Conservation (phyloP, 1,140 invertebrate species). For the Rhyacophila brunnea region DNA sequence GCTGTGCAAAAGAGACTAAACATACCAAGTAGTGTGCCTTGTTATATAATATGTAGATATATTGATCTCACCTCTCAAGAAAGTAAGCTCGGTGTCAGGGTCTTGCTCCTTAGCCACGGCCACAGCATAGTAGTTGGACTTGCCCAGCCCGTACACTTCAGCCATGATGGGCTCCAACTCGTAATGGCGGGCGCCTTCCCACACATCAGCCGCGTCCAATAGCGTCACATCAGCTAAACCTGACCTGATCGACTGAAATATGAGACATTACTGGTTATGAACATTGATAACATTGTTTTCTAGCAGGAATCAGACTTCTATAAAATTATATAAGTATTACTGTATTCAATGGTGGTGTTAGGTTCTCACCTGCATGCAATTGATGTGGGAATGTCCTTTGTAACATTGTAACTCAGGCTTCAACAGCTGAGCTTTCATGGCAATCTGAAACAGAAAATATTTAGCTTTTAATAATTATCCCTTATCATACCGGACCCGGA, state of each 20-base stretch:
- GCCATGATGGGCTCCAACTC: conserved; percentile 84
- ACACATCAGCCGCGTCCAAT: conserved; percentile 91
- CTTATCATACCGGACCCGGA: no score
- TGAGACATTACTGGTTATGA: no score
- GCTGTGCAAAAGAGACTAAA: neutral
- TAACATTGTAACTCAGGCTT: conserved; percentile 88
- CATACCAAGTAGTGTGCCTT: no score
- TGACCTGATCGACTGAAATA: conserved; percentile 59
- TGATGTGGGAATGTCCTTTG: conserved; percentile 78
- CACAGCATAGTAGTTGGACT: conserved; percentile 89
- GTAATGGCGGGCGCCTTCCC: conserved; percentile 81
- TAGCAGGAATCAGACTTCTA: no score
- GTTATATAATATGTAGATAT: neutral
- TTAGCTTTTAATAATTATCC: neutral
- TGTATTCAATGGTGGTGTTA: no score
- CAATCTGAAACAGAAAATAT: conserved; percentile 60
- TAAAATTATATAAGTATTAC: no score
- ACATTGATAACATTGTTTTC: no score
- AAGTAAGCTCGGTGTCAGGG: conserved; percentile 81
- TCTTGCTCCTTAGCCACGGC: conserved; percentile 90
- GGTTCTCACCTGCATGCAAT: conserved; percentile 75
- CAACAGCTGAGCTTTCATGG: conserved; percentile 81
- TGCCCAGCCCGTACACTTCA: conserved; percentile 84
- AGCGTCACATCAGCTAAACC: conserved; percentile 85
- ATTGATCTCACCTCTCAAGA: conserved; percentile 68